These are phyloP conservation scores for Lasioglossum pauxillum DNA, from an alignment of 2,888 invertebrate genomes.

Conservation along the genomic window DNA sequence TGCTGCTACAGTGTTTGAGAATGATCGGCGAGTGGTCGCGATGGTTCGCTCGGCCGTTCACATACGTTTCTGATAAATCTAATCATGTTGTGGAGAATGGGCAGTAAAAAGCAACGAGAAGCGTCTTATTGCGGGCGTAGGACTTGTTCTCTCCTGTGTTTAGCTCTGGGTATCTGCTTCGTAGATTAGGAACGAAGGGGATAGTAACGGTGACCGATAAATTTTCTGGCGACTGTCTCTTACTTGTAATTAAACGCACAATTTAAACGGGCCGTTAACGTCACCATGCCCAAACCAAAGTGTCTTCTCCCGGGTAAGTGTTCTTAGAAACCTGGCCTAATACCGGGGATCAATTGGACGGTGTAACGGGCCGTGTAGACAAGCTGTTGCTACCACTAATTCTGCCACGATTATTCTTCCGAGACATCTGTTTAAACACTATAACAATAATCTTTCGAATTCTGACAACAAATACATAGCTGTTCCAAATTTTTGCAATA, in stretches of 20 bases:
- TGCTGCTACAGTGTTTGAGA: background rate
- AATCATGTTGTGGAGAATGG: constrained; percentile 45
- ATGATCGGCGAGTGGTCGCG: background rate
- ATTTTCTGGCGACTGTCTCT: constrained; percentile 81
- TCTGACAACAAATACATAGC: background rate
- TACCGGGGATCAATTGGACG: constrained; percentile 44
- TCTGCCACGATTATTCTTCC: background rate
- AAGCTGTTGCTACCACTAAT: background rate
- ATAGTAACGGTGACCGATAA: constrained; percentile 82
- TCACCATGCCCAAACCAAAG: constrained; percentile 77
- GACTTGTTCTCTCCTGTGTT: constrained; percentile 69
- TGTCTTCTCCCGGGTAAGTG: constrained; percentile 54
- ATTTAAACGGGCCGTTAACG: constrained; percentile 82
- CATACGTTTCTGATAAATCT: constrained; percentile 56
- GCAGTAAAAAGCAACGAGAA: constrained; percentile 68
- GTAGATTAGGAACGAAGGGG: constrained; percentile 80
- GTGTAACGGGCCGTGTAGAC: background rate
- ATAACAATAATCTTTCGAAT: background rate
- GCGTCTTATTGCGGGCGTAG: constrained; percentile 68
- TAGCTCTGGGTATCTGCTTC: constrained; percentile 74
- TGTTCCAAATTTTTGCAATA: background rate
- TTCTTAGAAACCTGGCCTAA: constrained; percentile 50
- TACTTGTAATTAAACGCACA: constrained; percentile 83
- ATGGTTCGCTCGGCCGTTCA: background rate
- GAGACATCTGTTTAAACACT: background rate